phyloP scores from a whole-genome alignment of 1,140 invertebrate species.

The Diabrotica undecimpunctata region DNA sequence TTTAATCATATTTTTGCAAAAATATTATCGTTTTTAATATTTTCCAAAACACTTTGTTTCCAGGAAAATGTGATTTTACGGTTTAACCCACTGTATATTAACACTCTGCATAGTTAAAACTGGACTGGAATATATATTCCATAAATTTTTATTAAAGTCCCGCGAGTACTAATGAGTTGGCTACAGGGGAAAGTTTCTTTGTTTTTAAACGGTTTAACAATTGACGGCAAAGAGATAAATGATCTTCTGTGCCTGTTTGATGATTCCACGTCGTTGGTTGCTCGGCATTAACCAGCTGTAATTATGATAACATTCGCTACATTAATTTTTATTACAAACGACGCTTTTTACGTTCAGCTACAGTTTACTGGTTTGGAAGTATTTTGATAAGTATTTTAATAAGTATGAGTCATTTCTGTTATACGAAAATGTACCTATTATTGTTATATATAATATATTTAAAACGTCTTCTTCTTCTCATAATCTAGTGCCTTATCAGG shows the following conservation, averaged over 20 bases:
- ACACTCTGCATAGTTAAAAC: too few relatives aligned
- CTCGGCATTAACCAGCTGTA: neutral
- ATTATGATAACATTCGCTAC: constrained; percentile 8
- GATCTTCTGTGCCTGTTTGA: neutral
- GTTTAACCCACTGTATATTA: too few relatives aligned
- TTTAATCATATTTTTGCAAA: too few relatives aligned
- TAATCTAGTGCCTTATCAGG: too few relatives aligned
- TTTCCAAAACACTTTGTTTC: too few relatives aligned
- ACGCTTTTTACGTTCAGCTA: neutral
- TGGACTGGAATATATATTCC: neutral
- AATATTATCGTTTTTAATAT: too few relatives aligned
- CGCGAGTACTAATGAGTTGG: neutral
- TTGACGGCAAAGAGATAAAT: constrained; percentile 10
- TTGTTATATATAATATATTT: too few relatives aligned
- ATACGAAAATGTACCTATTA: too few relatives aligned
- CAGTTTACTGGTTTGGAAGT: neutral
- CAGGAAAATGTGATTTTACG: too few relatives aligned
- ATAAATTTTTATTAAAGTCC: constrained; percentile 33
- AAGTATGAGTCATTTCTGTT: too few relatives aligned
- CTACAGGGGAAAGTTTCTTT: constrained; percentile 10
- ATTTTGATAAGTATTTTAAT: neutral
- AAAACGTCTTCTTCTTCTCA: too few relatives aligned
- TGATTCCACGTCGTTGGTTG: constrained; percentile 1
- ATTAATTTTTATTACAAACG: constrained; percentile 12
- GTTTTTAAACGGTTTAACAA: constrained; percentile 12